Base-by-base conservation (phyloP, 2,888 invertebrate species). In the Tachystola acroxantha region DNA sequence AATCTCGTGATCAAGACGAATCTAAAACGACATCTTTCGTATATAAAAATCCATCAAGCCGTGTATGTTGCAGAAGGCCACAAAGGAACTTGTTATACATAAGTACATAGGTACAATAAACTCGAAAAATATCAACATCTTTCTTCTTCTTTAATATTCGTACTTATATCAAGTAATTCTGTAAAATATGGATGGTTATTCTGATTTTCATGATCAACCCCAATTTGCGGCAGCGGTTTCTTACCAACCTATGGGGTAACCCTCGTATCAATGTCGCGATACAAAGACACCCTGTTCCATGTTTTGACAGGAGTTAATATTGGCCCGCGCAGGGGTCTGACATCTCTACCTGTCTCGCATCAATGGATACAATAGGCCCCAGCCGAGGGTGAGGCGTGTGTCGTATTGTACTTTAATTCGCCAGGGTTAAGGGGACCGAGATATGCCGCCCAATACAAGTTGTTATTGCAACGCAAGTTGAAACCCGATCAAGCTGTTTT, bases 261-360 rank as follows among this genome's bases (percentile, higher is more conserved):
- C 67, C 66, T 62, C 59, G 55, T 76, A 76, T 79, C 75, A 52
- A 61, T 74, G 65, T 64, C 64, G 29, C 48, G 50, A 64, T 66
- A 78, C 78, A 78, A 72, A 65, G 59, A 57, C 59, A 48, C 53
- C 57, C 56, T 56, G 57, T 49, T 50, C 59, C 58, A 53, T 80
- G 64, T 84, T 84, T 66, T 85, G 84, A 85, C 84, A 85, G 81
- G 72, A 84, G 84, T 81, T 79, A 84, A 82, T 75, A 60, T 56
- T 45, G 46, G 43, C 39, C 37, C 37, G 38, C 22, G 40, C 44
- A 40, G 61, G 68, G 68, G 59, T 53, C 55, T 62, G 64, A 74
- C 61, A 57, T 61, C 70, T 71, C 49, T 72, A 77, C 76, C 76
- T 76, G 74, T 50, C 39, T 37, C 43, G 48, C 43, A 43, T 54